A percentile compares a stretch with the other conserved stretches of the same genome.
These are phyloP conservation scores for Cromileptes altivelis DNA, from an alignment of 2,113 vertebrate species.

Conservation along the genomic window DNA sequence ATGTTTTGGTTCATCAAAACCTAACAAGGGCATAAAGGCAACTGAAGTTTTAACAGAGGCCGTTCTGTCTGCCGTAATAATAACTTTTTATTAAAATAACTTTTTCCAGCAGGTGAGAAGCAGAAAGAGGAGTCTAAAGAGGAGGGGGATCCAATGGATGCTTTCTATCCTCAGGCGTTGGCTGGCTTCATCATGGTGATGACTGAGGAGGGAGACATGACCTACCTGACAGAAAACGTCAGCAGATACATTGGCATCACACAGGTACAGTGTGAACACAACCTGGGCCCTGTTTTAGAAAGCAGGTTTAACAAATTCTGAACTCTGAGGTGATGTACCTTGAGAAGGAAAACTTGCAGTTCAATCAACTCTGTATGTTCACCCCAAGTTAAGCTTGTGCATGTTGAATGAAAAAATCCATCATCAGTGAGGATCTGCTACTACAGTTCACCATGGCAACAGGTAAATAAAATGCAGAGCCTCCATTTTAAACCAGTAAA, in stretches of 20 bases:
- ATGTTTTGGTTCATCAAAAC: too few relatives aligned
- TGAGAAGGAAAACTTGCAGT: too few relatives aligned
- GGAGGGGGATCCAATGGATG: constrained; percentile 76
- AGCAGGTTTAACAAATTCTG: too few relatives aligned
- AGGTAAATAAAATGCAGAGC: too few relatives aligned
- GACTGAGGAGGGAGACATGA: constrained; percentile 90
- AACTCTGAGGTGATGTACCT: too few relatives aligned
- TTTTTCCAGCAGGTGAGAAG: constrained; percentile 7
- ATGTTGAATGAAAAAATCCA: too few relatives aligned
- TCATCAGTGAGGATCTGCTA: too few relatives aligned
- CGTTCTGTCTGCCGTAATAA: neutral
- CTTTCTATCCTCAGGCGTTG: constrained; percentile 87
- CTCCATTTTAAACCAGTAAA: too few relatives aligned
- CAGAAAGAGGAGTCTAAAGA: constrained; percentile 17
- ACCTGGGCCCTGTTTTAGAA: too few relatives aligned
- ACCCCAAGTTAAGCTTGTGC: too few relatives aligned
- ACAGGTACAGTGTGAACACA: constrained; percentile 80
- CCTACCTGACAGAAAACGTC: constrained; percentile 92
- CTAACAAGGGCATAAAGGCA: neutral
- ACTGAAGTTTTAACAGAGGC: neutral
- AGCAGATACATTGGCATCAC: constrained; percentile 90
- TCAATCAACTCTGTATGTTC: too few relatives aligned
- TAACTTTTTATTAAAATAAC: neutral
- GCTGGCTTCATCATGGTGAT: constrained; percentile 92
- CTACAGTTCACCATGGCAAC: too few relatives aligned